Evolutionary conservation across 2,888 invertebrate species (phyloP).

Genomic region (Conops quadrifasciatus): DNA sequence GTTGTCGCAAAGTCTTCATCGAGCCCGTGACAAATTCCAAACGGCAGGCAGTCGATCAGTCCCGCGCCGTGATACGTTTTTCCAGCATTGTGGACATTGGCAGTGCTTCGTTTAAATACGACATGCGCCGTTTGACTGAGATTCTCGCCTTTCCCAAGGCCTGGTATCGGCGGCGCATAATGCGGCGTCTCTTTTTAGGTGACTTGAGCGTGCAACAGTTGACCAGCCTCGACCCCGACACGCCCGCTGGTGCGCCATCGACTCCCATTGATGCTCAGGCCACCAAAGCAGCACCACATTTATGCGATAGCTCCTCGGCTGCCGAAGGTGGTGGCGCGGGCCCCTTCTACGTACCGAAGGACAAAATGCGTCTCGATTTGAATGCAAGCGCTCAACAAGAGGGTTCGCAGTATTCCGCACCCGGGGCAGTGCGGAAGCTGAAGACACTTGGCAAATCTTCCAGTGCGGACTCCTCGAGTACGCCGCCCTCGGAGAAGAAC

Average conservation of each 20-base stretch:
- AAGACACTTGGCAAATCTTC: conserved; percentile 69
- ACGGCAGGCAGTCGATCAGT: conserved; percentile 71
- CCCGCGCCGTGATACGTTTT: conserved; percentile 89
- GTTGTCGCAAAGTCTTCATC: conserved; percentile 88
- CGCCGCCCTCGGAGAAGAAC: conserved; percentile 71
- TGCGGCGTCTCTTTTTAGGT: conserved; percentile 90
- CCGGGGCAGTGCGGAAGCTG: conserved; percentile 63
- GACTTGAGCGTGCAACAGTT: conserved; percentile 77
- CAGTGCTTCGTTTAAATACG: conserved; percentile 96
- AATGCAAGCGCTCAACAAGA: conserved; percentile 54
- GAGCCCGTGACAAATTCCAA: conserved; percentile 65
- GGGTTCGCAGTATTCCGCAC: conserved; percentile 41
- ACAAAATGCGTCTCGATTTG: conserved; percentile 69
- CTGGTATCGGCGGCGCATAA: conserved; percentile 96
- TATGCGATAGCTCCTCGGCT: conserved; percentile 48
- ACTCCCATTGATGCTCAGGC: conserved; percentile 49
- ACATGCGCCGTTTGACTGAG: conserved; percentile 96
- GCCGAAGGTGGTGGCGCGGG: conserved; percentile 40
- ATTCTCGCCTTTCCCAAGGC: conserved; percentile 98
- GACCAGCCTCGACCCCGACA: conserved; percentile 51
- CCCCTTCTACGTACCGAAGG: conserved; percentile 65
- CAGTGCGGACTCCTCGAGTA: conserved; percentile 69
- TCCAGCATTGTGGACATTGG: conserved; percentile 96
- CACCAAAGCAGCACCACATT: conserved; percentile 39
- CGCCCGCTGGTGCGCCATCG: conserved; percentile 47